These are phyloP conservation scores for Helleia helle DNA, from an alignment of 2,888 invertebrate species.

Conservation along the genomic window DNA sequence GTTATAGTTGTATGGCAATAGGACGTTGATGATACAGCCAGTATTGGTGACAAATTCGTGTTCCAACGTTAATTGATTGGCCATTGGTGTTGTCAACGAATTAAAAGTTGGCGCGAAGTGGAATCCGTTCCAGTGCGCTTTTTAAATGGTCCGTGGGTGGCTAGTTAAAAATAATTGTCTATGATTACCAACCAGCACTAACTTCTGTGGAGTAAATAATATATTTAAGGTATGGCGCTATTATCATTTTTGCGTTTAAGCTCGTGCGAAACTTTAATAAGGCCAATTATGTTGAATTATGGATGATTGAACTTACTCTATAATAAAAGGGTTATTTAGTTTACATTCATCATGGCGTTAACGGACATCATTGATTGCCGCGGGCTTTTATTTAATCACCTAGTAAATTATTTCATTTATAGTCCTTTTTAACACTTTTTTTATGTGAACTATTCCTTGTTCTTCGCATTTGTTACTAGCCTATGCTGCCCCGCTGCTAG, in stretches of 20 bases:
- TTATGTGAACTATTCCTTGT: too few relatives aligned
- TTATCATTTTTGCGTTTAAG: slow-evolving; percentile 13
- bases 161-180: slow-evolving; percentile 23
- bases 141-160: slow-evolving; percentile 23
- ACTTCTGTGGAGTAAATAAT: slow-evolving; percentile 17
- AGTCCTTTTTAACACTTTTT: too few relatives aligned
- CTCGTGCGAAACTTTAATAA: slow-evolving; percentile 10
- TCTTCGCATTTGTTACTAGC: too few relatives aligned
- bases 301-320: slow-evolving; percentile 4
- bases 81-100: slow-evolving; percentile 24
- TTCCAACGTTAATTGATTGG: slow-evolving; percentile 27
- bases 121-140: slow-evolving; percentile 19
- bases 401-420: too few relatives aligned
- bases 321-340: slow-evolving; percentile 5
- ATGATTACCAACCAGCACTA: slow-evolving; percentile 16
- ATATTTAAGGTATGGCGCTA: slow-evolving; percentile 13
- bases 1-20: slow-evolving; percentile 16
- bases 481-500: too few relatives aligned
- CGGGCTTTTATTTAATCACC: background rate
- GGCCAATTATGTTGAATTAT: slow-evolving; percentile 14
- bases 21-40: slow-evolving; percentile 12
- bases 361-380: background rate
- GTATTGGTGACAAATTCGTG: slow-evolving; percentile 29
- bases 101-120: slow-evolving; percentile 22
- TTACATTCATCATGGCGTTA: background rate